Base-by-base conservation (phyloP, 2,888 invertebrate genomes). In the Eristalis intricaria region DNA sequence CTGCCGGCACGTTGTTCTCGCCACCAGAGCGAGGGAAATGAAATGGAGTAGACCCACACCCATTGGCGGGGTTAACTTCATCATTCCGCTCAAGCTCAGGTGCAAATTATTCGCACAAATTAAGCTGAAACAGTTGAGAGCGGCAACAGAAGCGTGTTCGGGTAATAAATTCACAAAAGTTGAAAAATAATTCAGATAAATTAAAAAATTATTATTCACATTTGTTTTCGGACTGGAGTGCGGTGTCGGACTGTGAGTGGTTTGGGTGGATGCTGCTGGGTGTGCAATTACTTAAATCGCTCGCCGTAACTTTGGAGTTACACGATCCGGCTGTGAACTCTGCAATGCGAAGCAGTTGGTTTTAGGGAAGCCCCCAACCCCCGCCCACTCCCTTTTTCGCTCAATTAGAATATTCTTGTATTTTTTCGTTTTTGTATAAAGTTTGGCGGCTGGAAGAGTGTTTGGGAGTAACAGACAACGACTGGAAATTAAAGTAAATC, bases 131-230 rank as follows among this genome's bases (percentile, higher is more conserved):
- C 81, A 75, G 77, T 84, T 65, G 69, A 80, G 71, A 76, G 78
- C 50, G 63, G 58, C 50, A 77, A 43, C 71, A 61, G 74, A 38
- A 77, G 70, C 80, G 60, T 84, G 81, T 64, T 77, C 66, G 81
- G 80, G 88, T 84, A 88, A 88, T 88, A 88, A 88, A 88, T 88
- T 88, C 88, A 84, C 81, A 88, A 81, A 80, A 84, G 80, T 84
- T 78, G 77, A 40, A 84, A 81, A 84, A 88, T 88, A 88, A 88
- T 88, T 88, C 88, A 84, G 66, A 84, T 88, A 81, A 88, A 88
- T 88, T 88, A 84, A 88, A 88, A 81, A 88, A 84, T 88, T 84
- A 88, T 88, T 84, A 88, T 88, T 88, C 88, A 80, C 80, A 84
- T 84, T 84, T 84, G 84, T 79, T 81, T 77, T 66, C 66, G 79